These are phyloP conservation scores for Drosophila lacicola DNA, from an alignment of 2,888 invertebrate species.

Conservation along the genomic window DNA sequence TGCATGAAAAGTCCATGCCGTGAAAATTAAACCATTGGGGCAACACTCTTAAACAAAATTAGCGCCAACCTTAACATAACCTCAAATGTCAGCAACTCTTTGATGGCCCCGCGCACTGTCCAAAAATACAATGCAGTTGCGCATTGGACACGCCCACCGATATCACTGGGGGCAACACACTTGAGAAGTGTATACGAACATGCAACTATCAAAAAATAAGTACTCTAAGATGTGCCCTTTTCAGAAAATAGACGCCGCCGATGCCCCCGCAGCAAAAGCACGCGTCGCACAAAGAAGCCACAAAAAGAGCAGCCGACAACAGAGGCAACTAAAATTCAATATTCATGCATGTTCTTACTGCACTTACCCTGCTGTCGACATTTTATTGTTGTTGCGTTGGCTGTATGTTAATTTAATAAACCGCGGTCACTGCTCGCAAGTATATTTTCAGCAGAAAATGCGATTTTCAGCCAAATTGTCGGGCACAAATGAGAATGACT, in stretches of 20 bases:
- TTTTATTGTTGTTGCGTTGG: constrained; percentile 54
- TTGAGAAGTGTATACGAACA: neutral
- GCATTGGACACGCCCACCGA: constrained; percentile 69
- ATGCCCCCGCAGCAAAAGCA: constrained; percentile 56
- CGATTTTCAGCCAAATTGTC: constrained; percentile 64
- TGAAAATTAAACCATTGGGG: constrained; percentile 26
- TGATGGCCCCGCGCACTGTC: constrained; percentile 36
- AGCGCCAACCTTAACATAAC: constrained; percentile 72
- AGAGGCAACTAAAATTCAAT: constrained; percentile 7
- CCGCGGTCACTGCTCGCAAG: constrained; percentile 31
- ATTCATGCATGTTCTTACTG: neutral
- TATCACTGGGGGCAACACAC: constrained; percentile 11
- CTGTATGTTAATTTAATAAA: constrained; percentile 37
- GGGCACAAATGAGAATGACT: constrained; percentile 62
- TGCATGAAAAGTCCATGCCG: constrained; percentile 48
- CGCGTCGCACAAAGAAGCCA: constrained; percentile 74
- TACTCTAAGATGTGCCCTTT: constrained; percentile 2
- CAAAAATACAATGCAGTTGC: constrained; percentile 65
- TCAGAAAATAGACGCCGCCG: constrained; percentile 69
- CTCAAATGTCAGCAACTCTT: constrained; percentile 59
- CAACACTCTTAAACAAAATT: constrained; percentile 48
- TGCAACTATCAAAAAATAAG: constrained; percentile 15
- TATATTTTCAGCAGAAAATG: constrained; percentile 57
- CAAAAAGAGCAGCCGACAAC: constrained; percentile 50
- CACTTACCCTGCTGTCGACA: constrained; percentile 82